Evolutionary conservation across 1,140 invertebrate species (phyloP).

Genomic region (Globodera rostochiensis): DNA sequence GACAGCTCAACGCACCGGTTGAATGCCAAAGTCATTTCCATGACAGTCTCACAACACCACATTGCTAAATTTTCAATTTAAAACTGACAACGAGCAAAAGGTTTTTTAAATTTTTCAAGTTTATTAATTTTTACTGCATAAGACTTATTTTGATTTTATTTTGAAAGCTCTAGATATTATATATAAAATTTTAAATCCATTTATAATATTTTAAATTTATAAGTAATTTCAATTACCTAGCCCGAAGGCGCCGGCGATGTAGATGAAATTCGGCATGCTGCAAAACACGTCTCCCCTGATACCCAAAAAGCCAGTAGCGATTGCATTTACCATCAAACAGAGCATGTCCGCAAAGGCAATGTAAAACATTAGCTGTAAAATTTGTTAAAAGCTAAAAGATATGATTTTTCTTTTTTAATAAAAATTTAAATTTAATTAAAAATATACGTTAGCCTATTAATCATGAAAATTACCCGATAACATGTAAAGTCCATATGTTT

Average conservation of each 20-base stretch:
- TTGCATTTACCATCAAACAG: slow-evolving; percentile 29
- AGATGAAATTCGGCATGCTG: slow-evolving; percentile 32
- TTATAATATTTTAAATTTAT: not conserved
- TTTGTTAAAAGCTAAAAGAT: too few species aligned
- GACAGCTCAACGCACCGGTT: slow-evolving; percentile 6
- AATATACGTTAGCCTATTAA: too few species aligned
- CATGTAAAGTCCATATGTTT: slow-evolving; percentile 30
- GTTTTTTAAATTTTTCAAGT: not conserved
- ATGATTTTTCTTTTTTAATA: too few species aligned
- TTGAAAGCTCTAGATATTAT: too few species aligned
- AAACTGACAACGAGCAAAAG: too few species aligned
- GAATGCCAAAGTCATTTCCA: slow-evolving; percentile 11
- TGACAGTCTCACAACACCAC: slow-evolving; percentile 7
- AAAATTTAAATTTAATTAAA: too few species aligned
- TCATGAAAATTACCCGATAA: too few species aligned
- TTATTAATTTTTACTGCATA: slow-evolving; percentile 3
- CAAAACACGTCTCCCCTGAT: slow-evolving; percentile 34
- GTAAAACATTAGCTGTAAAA: slow-evolving; percentile 35
- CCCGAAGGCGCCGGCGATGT: slow-evolving; percentile 28
- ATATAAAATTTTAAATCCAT: too few species aligned
- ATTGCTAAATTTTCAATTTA: not conserved
- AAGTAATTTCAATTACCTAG: slow-evolving; percentile 15
- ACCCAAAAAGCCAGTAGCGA: slow-evolving; percentile 37
- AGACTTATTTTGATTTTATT: not conserved
- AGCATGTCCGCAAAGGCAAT: slow-evolving; percentile 37